These are phyloP conservation scores for Bombus superbus DNA, from an alignment of 1,140 invertebrate species.

Conservation along the genomic window DNA sequence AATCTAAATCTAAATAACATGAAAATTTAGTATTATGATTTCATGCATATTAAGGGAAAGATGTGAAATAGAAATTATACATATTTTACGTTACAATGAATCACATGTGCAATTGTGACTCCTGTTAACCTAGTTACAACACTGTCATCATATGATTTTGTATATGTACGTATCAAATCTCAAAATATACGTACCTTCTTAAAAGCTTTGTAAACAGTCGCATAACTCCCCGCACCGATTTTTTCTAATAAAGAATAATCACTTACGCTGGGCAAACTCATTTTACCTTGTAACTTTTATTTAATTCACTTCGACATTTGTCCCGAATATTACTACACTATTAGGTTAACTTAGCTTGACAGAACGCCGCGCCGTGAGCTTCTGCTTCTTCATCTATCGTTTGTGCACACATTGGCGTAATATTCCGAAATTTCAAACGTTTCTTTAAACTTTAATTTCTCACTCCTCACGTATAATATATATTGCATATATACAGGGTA, in stretches of 20 bases:
- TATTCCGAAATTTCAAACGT: not conserved
- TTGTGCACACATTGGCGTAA: slow-evolving; percentile 36
- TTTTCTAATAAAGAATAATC: slow-evolving; percentile 89
- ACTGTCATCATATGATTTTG: slow-evolving; percentile 24
- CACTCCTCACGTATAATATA: not conserved
- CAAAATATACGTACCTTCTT: slow-evolving; percentile 86
- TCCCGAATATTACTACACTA: slow-evolving; percentile 11
- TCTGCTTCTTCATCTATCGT: not conserved
- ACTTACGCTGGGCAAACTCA: slow-evolving; percentile 84
- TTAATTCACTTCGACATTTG: slow-evolving; percentile 40
- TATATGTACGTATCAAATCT: slow-evolving; percentile 6
- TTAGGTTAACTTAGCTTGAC: slow-evolving; percentile 40
- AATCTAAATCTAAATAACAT: not conserved
- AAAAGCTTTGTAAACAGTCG: slow-evolving; percentile 93
- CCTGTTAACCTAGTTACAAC: slow-evolving; percentile 13
- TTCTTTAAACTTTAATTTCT: not conserved
- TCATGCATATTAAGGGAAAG: not conserved
- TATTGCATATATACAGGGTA: not conserved
- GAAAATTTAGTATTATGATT: not conserved
- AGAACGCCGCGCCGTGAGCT: not conserved
- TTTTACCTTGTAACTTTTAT: slow-evolving; percentile 49
- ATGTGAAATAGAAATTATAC: not conserved
- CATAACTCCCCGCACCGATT: slow-evolving; percentile 94
- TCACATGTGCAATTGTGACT: not conserved
- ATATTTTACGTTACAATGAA: not conserved